A percentile compares a stretch with the other conserved stretches of the same genome.
Evolutionary conservation across 1,140 invertebrate species (phyloP).

Genomic region (Palaemon carinicauda): DNA sequence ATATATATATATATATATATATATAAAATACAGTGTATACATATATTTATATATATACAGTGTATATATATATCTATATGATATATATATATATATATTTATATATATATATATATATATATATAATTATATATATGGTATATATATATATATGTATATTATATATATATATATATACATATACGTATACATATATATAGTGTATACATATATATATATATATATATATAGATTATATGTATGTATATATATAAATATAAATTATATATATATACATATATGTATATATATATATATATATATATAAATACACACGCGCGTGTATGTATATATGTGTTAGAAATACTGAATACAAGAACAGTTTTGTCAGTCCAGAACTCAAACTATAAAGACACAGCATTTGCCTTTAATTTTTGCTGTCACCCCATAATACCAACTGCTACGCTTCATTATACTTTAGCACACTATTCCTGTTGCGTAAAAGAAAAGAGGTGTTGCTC

Average conservation of each 20-base stretch:
- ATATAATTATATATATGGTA: neutral
- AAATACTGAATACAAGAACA: no score
- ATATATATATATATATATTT: neutral
- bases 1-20: conserved; percentile 5
- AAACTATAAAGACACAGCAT: no score
- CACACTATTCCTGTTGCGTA: no score
- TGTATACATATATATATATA: neutral
- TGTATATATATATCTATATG: neutral
- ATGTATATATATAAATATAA: neutral
- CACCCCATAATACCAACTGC: no score
- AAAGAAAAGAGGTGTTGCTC: no score
- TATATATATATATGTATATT: neutral
- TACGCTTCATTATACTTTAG: no score
- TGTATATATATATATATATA: no score
- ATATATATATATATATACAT: conserved; percentile 1
- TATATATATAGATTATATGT: neutral
- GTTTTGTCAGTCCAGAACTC: no score
- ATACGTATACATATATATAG: neutral
- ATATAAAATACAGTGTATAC: no score
- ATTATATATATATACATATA: neutral
- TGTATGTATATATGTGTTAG: no score
- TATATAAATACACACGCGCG: no score
- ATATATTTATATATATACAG: neutral
- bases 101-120: neutral
- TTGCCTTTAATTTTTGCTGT: no score